Evolutionary conservation across 2,797 vertebrate genomes (phyloP), one percentile per base, ranked within the genome.

Genomic region (Lutjanus campechanus): DNA sequence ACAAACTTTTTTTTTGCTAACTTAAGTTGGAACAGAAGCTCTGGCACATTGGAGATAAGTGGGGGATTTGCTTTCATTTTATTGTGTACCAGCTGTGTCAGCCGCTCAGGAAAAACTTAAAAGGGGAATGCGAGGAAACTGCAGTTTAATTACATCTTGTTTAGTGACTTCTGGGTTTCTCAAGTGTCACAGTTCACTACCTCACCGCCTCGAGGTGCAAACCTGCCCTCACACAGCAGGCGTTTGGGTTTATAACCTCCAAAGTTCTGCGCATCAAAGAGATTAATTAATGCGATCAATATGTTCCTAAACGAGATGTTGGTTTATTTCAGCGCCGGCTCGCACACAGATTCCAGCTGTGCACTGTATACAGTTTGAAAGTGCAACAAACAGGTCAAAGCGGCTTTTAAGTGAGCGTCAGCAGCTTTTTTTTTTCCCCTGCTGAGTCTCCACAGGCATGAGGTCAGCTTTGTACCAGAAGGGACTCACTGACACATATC

Each of bases 381-480:
- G 81, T 67, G 78, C 88, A 88, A 79, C 87, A 91, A 92, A 86
- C 83, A 70, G 88, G 88, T 88, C 88, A 79, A 67, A 65, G 73
- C 83, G 77, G 68, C 67, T 69, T 79, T 64, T 56, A 47, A 36
- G 55, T n/a, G 59, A 17, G 65, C 75, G 10, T 92, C 85, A 82
- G 81, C 84, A 85, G 65, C 17, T 85, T 85, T 83, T 68, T 62
- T 22, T 68, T 9, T 56, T 5, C 41, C 49, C 75, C 77, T 15
- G 71, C 73, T 62, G 49, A 69, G 54, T 74, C 67, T 84, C 44
- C 53, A 65, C 66, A 73, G 58, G 78, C 90, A 25, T 60, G 73
- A 71, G 90, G 86, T 92, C 85, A 85, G 29, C 60, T 25, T 49
- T 15, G 67, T n/a, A 83, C 87, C 90, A 82, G 79, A 22, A 77